Evolutionary conservation across 1,140 invertebrate species (phyloP).

Genomic region (Saccostrea glomerata): DNA sequence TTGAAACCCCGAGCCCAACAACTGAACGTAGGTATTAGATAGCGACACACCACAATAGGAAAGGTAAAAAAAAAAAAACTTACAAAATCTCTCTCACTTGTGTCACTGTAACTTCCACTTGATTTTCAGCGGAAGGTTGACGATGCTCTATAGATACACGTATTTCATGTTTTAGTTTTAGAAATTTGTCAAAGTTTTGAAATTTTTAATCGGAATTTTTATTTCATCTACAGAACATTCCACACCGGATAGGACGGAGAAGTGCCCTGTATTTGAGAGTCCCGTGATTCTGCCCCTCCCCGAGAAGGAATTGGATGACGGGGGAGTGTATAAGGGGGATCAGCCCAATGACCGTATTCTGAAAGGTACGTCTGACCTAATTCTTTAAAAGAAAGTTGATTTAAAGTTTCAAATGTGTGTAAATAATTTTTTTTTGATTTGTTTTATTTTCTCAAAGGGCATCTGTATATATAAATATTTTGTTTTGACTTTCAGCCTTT

Average conservation of each 20-base stretch:
- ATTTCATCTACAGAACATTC: slow-evolving; percentile 16
- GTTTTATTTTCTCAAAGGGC: too few species aligned
- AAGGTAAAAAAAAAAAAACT: background rate
- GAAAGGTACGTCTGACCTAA: background rate
- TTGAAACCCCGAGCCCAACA: slow-evolving; percentile 28
- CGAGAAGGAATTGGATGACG: slow-evolving; percentile 21
- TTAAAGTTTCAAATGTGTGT: too few species aligned
- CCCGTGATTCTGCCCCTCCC: slow-evolving; percentile 3
- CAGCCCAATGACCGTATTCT: background rate
- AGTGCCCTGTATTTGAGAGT: background rate
- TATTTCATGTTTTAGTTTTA: background rate
- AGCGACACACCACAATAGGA: background rate
- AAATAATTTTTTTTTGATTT: too few species aligned
- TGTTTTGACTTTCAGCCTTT: too few species aligned
- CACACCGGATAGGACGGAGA: background rate
- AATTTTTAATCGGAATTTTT: background rate
- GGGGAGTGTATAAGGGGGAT: slow-evolving; percentile 6
- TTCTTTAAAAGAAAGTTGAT: too few species aligned
- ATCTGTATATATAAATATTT: too few species aligned
- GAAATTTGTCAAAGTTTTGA: background rate
- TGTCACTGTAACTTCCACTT: background rate
- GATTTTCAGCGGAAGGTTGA: background rate
- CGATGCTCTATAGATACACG: background rate
- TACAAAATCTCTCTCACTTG: background rate
- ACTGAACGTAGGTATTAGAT: slow-evolving; percentile 15